These are phyloP conservation scores for Euphydryas editha DNA, from an alignment of 2,888 invertebrate genomes.

Conservation along the genomic window DNA sequence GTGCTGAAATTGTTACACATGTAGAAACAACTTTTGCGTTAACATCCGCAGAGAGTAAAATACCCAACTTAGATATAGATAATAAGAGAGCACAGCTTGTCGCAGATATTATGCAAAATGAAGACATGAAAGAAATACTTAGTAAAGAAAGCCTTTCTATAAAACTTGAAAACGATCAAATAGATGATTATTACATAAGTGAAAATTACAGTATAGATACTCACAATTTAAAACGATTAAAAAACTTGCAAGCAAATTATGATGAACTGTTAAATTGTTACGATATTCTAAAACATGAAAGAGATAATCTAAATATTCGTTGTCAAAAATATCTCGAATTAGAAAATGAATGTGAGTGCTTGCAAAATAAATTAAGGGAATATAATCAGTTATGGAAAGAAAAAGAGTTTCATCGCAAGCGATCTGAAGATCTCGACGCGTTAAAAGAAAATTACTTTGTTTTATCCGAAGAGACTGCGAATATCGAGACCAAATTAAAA, in stretches of 20 bases:
- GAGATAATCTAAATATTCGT: slow-evolving; percentile 56
- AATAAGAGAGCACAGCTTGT: slow-evolving; percentile 70
- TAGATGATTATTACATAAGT: slow-evolving; percentile 48
- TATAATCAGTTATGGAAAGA: slow-evolving; percentile 72
- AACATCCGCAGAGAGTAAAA: slow-evolving; percentile 54
- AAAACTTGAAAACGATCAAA: slow-evolving; percentile 48
- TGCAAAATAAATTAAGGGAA: slow-evolving; percentile 63
- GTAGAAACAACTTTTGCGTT: slow-evolving; percentile 60
- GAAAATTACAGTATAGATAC: slow-evolving; percentile 60
- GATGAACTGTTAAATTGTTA: slow-evolving; percentile 69
- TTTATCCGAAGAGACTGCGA: slow-evolving; percentile 68
- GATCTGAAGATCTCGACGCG: slow-evolving; percentile 67
- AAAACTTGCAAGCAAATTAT: slow-evolving; percentile 68
- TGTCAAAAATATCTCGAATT: slow-evolving; percentile 65
- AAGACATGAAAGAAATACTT: slow-evolving; percentile 75
- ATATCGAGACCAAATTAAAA: slow-evolving; percentile 67
- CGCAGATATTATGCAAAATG: slow-evolving; percentile 74
- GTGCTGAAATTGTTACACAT: slow-evolving; percentile 56
- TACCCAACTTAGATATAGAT: slow-evolving; percentile 59
- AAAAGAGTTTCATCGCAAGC: slow-evolving; percentile 70
- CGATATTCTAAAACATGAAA: slow-evolving; percentile 70
- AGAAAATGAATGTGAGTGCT: slow-evolving; percentile 61
- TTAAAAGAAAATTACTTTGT: slow-evolving; percentile 71
- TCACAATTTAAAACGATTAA: slow-evolving; percentile 68
- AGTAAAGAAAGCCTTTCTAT: slow-evolving; percentile 55